Evolutionary conservation across 2,113 vertebrate species (phyloP), one percentile per base, ranked within the genome.

Genomic region (Chaetura pelagica): DNA sequence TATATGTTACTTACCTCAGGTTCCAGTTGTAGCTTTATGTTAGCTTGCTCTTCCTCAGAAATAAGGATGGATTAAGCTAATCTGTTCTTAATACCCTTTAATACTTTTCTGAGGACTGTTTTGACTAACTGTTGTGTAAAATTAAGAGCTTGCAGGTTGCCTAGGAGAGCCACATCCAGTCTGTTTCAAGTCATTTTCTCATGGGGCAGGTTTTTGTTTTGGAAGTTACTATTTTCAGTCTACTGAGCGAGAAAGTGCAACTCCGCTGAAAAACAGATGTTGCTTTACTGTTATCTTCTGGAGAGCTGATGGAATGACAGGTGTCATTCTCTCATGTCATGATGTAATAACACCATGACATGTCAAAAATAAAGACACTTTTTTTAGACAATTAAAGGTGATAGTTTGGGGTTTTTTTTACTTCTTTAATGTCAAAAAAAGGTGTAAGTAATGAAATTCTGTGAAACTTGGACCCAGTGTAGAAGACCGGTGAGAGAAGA

Each of bases 401-500:
- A 14, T 22, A 9, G 40, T 35, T 48, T 48, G 17, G 16, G 19
- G 19, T 46, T 46, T 49, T 59, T 57, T 93, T 84, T 57, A 19
- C 87, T 92, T 48, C 46, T 48, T 48, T 20, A 48, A 19, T 48
- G 46, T 20, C 46, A 7, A 19, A 7, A 48, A 48, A 48, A 18
- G 46, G 46, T 48, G 46, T 48, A 48, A 48, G 46, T 17, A 48
- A 48, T 48, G 46, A 48, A 48, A 48, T 17, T 19, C 19, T 20
- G 20, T 48, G 18, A 48, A 48, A 48, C 19, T 10, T 98, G 30
- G 97, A 96, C 23, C 99, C 98, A 0, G 74, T 99, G 79, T 99
- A 99, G 90, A 99, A 99, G 96, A 99, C 99, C 21, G 98, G 98
- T 2, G 98, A 99, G 96, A 97, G 99, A 48, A 97, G 99, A 30